Evolutionary conservation across 2,113 vertebrate species (phyloP), one percentile per base, ranked within the genome.

Genomic region (Salvelinus alpinus): DNA sequence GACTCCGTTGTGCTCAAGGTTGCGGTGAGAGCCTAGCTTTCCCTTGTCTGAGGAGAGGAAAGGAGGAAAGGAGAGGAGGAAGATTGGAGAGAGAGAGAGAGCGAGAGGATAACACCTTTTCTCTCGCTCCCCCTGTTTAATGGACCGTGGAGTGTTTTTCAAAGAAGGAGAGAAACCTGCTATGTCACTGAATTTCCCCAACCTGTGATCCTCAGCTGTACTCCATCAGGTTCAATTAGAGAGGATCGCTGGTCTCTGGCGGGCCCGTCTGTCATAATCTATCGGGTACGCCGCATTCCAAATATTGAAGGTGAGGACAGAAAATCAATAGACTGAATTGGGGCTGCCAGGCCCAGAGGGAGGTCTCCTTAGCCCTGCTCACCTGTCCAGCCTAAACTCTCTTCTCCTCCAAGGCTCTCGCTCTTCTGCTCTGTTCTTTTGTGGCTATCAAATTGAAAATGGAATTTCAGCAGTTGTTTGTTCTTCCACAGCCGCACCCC

Each of bases 151-250:
- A 82, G 83, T 75, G 78, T 83, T 77, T 85, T 65, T 74, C 74
- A 83, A 81, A 85, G 80, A 72, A 88, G 82, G 38, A 60, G 82
- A 90, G 86, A 90, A 90, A 84, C 85, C 84, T 90, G 88, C 89
- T 83, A 79, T 86, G 89, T 92, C 91, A 90, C 89, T 44, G 71
- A 80, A 89, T 90, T 89, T 88, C 77, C 73, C 78, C 84, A 89
- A 91, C 89, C 89, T 90, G 86, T 90, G 88, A 91, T 90, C 92
- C 83, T 84, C 75, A 82, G 87, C 87, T 88, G 88, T 88, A 90
- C 87, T 92, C 91, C 87, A 92, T 94, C 92, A 92, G 87, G 91
- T 92, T 93, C 91, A 92, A 91, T 93, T 92, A 93, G 90, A 88
- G 90, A 88, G 86, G 87, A 89, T 89, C 71, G 75, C 73, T 84